phyloP scores from a whole-genome alignment of 2,888 invertebrate species.

The Troides oblongomaculatus region DNA sequence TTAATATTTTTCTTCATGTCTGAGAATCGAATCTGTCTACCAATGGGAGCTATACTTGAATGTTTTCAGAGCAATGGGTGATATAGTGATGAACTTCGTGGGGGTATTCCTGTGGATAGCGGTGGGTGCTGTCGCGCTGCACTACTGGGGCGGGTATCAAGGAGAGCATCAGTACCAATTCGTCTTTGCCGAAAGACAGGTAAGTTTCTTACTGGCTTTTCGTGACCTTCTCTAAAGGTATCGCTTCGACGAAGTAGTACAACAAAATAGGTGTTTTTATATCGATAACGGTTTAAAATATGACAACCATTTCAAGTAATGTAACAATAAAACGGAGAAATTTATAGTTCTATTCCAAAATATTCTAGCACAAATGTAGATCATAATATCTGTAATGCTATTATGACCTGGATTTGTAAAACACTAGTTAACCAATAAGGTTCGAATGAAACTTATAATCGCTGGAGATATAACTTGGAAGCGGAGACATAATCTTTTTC shows the following conservation, averaged over 20 bases:
- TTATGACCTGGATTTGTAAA: no score
- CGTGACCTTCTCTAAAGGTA: no score
- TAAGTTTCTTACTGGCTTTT: constrained; percentile 35
- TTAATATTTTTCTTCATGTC: neutral
- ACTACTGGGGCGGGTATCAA: constrained; percentile 94
- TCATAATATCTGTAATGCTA: no score
- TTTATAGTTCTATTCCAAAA: neutral
- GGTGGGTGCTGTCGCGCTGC: constrained; percentile 91
- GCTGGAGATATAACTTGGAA: no score
- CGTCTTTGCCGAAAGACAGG: constrained; percentile 87
- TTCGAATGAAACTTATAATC: no score
- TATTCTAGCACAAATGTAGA: neutral
- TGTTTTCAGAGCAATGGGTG: constrained; percentile 83
- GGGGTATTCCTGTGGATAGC: constrained; percentile 92
- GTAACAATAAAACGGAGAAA: neutral
- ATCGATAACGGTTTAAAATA: neutral
- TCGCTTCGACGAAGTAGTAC: no score
- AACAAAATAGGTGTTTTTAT: neutral
- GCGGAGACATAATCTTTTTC: no score
- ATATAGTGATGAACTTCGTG: constrained; percentile 92
- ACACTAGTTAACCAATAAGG: no score
- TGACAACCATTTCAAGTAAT: neutral
- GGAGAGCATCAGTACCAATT: constrained; percentile 87
- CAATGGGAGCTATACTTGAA: neutral
- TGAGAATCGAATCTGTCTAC: neutral